Conservation (phyloP, 2,888 invertebrate genomes). For the Carpatolechia fugitivella region DNA sequence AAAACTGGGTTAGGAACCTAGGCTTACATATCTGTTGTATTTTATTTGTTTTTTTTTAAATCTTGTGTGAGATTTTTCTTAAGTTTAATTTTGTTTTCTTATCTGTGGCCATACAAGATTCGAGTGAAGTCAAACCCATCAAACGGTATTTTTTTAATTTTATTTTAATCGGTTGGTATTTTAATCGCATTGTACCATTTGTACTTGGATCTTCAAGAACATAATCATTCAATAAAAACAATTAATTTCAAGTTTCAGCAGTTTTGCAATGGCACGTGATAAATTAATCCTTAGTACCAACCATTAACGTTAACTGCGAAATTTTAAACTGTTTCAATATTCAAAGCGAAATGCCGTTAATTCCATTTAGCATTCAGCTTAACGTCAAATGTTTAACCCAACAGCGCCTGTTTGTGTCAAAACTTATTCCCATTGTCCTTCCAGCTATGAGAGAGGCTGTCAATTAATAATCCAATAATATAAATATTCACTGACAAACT, state of each 20-base stretch:
- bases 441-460: background rate
- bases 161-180: too few relatives aligned
- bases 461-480: conserved; percentile 15
- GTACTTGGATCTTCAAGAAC: too few relatives aligned
- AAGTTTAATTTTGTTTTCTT: too few relatives aligned
- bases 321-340: background rate
- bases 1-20: background rate
- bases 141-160: too few relatives aligned
- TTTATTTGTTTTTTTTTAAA: too few relatives aligned
- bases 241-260: too few relatives aligned
- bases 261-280: background rate
- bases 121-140: too few relatives aligned
- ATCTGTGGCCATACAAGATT: too few relatives aligned
- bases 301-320: background rate
- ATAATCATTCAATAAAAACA: too few relatives aligned
- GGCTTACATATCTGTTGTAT: too few relatives aligned
- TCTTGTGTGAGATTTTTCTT: too few relatives aligned
- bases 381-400: conserved; percentile 1
- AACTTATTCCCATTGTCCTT: background rate
- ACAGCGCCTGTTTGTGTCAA: background rate
- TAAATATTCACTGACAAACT: conserved; percentile 22
- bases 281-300: background rate
- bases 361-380: background rate
- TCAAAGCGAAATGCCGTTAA: background rate
- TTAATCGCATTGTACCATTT: too few relatives aligned